Evolutionary conservation across 2,888 invertebrate species (phyloP), one percentile per base, ranked within the genome.

Genomic region (Anticlea derivata): DNA sequence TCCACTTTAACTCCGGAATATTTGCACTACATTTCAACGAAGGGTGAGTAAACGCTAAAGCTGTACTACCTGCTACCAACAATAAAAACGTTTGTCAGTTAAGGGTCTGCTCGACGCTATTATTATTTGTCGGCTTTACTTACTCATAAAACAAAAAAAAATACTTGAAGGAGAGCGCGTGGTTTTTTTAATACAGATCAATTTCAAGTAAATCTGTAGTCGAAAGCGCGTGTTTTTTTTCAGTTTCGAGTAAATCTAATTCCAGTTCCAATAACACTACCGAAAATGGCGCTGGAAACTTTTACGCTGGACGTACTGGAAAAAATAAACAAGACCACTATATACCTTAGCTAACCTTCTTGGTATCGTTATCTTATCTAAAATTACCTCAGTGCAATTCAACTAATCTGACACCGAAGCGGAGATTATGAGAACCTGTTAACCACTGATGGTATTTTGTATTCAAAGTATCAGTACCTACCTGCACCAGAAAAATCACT

Each of bases 281-380:
- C 17, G 17, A 34, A 11, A 37, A 29, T 17, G 29, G 8, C 8
- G 30, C 10, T 29, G 40, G 34, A 29, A 34, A 45, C 26, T 2
- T 8, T 39, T 10, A 29, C 12, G 34, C 34, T 47, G 7, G 11
- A n/a, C 7, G 20, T 26, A 20, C 29, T 46, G 6, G 12, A 30
- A 48, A 47, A 47, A 48, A 13, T 5, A 24, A 40, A 48, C 47
- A 63, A 61, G 69, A 70, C 60, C 64, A 58, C 62, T 66, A 34
- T 50, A 45, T 30, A 70, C 66, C 61, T 62, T 60, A 50, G 72
- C 76, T 78, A 73, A 69, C 65, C 65, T 63, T 60, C 58, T 59
- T 57, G 63, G 70, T 80, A 83, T 83, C 78, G 57, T 64, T 83
- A 84, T 86, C 86, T 88, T 84, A 88, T 87, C 87, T 73, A 37